Base-by-base conservation (phyloP, 1,140 invertebrate genomes). In the Caenorhabditis inopinata region DNA sequence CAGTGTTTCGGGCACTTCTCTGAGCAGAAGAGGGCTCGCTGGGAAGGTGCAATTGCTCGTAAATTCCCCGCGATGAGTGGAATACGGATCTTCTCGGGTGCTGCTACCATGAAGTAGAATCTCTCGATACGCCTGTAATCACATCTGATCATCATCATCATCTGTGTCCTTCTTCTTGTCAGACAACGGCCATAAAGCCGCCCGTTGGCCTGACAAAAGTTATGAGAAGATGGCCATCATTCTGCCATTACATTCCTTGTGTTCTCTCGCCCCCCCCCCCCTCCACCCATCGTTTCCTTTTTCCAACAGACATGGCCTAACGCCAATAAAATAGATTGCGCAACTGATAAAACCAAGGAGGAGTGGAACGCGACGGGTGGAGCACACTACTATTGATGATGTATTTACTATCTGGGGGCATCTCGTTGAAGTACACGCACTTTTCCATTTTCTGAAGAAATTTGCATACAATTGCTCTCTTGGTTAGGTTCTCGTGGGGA, bases 361-460 rank as follows among this genome's bases (percentile, higher is more conserved):
- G 49, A 27, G 27, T 7, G 32, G 58, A 25, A 42, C 5, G 58
- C n/a, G 11, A 5, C 38, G 38, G 32, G 12, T n/a, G n/a, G n/a
- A 42, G n/a, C 29, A 32, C 27, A 48, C 14, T n/a, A 48, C 7
- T 32, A 68, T 68, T 68, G 58, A 68, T 68, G 58, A 68, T 68
- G 58, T 38, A 68, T 68, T 18, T 68, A 68, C 58, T 68, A 68
- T 68, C 58, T 68, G 25, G 27, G 32, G 32, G 25, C 58, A 68
- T 68, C 58, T 51, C 3, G 18, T 23, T 35, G 14, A 42, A 42
- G 21, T 38, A 68, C 58, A 68, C 38, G 58, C 58, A 68, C 58
- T 68, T 68, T 68, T 68, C 58, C 32, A 68, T 68, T 68, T 68
- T 58, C 51, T 25, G 35, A 58, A 29, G 32, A 68, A 68, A 68